Conservation (phyloP, 2,797 vertebrate genomes). For the Prionace glauca region DNA sequence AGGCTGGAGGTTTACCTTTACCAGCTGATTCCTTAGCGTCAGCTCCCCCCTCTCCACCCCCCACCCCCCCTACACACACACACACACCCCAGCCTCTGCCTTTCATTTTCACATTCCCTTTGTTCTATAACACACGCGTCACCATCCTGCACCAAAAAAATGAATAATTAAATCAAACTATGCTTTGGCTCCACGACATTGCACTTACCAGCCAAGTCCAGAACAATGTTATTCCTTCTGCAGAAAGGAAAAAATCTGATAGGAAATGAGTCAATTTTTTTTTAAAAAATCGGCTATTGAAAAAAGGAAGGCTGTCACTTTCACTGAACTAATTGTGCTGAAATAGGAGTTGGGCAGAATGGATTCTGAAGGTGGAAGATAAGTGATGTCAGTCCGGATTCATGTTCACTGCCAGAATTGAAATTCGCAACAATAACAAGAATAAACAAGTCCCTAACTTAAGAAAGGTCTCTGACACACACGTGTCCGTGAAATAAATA, state of each 20-base stretch:
- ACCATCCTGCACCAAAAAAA: constrained; percentile 73
- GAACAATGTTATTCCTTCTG: constrained; percentile 46
- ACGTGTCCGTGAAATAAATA: not conserved
- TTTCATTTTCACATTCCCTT: constrained; percentile 80
- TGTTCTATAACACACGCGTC: constrained; percentile 75
- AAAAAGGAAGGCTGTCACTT: not conserved
- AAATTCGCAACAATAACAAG: not conserved
- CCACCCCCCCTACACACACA: not conserved
- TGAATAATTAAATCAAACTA: constrained; percentile 77
- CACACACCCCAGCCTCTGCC: constrained; percentile 60
- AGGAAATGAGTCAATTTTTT: not conserved
- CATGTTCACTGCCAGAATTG: not conserved
- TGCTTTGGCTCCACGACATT: constrained; percentile 69
- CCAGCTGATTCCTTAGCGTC: constrained; percentile 54
- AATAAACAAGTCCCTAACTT: not conserved
- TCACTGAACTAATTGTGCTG: not conserved
- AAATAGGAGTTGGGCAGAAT: not conserved
- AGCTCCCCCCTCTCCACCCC: constrained; percentile 56
- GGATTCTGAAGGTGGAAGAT: not conserved
- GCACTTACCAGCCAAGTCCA: constrained; percentile 50
- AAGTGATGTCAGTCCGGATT: not conserved
- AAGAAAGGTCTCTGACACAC: not conserved
- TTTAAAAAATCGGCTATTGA: not conserved
- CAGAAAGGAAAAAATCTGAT: not conserved
- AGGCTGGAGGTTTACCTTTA: constrained; percentile 73